Conservation (phyloP, 2,113 vertebrate genomes). For the Xiphophorus hellerii region DNA sequence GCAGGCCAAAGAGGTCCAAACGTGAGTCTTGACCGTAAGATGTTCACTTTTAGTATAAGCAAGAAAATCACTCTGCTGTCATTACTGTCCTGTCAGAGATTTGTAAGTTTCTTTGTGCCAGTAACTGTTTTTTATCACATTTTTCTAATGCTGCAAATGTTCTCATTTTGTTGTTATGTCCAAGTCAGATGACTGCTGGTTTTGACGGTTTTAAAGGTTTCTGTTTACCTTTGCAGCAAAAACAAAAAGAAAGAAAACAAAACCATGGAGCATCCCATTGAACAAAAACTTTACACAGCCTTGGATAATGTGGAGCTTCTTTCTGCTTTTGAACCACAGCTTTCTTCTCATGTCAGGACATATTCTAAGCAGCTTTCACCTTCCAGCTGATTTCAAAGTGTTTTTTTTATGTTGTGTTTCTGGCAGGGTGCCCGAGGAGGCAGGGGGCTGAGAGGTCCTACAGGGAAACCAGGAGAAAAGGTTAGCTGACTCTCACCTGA, state of each 20-base stretch:
- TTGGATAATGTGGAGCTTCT: no score
- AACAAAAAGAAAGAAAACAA: no score
- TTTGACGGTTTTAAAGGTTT: not conserved
- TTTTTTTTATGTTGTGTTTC: not conserved
- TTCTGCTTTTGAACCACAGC: not conserved
- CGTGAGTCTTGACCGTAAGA: slow-evolving; percentile 80
- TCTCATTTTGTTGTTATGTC: not conserved
- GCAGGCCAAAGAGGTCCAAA: slow-evolving; percentile 93
- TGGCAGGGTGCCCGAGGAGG: slow-evolving; percentile 89
- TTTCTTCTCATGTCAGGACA: not conserved
- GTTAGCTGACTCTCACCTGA: slow-evolving; percentile 71
- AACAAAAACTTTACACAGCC: no score
- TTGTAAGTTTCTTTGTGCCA: no score
- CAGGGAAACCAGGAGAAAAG: slow-evolving; percentile 96
- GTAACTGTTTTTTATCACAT: no score
- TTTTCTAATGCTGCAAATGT: no score
- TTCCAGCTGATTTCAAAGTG: not conserved
- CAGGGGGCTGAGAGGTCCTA: slow-evolving; percentile 90
- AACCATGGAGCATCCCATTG: no score
- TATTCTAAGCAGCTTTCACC: not conserved
- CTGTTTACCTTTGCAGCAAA: not conserved
- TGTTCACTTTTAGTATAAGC: no score
- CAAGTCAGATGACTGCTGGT: not conserved
- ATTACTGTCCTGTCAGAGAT: no score
- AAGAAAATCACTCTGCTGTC: no score